phyloP scores from a whole-genome alignment of 2,888 invertebrate species.

The Lithophane socia region DNA sequence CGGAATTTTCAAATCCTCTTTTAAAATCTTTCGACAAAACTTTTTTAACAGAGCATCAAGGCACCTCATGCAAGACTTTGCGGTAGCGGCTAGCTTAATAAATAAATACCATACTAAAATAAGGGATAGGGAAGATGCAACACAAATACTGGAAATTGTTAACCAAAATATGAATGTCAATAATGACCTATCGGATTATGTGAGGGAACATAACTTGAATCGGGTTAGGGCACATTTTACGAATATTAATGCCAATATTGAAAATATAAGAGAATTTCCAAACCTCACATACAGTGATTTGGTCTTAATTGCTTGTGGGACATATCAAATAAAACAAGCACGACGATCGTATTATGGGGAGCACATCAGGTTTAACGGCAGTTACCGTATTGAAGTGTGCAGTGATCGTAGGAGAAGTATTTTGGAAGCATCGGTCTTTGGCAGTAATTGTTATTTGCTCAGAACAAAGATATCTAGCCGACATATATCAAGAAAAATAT shows the following conservation, averaged over 20 bases:
- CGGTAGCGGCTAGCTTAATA: too few relatives aligned
- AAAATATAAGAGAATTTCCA: neutral
- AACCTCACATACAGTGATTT: neutral
- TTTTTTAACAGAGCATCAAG: too few relatives aligned
- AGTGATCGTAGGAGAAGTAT: neutral
- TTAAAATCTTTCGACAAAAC: too few relatives aligned
- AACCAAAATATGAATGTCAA: too few relatives aligned
- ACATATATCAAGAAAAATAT: neutral
- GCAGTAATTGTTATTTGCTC: neutral
- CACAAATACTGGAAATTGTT: too few relatives aligned
- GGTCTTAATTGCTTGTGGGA: neutral
- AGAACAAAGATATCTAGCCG: conserved; percentile 2
- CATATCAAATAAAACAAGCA: neutral
- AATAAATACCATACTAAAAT: too few relatives aligned
- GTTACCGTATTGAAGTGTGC: neutral
- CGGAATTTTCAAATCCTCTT: too few relatives aligned
- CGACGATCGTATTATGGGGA: conserved; percentile 3
- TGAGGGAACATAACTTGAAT: neutral
- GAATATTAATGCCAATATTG: neutral
- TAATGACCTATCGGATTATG: too few relatives aligned
- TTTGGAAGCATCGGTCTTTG: neutral
- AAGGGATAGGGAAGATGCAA: too few relatives aligned
- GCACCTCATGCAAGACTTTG: too few relatives aligned
- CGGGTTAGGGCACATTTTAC: neutral
- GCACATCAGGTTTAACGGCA: neutral